Evolutionary conservation across 1,140 invertebrate species (phyloP).

Genomic region (Ceratoteleas bidentatus): DNA sequence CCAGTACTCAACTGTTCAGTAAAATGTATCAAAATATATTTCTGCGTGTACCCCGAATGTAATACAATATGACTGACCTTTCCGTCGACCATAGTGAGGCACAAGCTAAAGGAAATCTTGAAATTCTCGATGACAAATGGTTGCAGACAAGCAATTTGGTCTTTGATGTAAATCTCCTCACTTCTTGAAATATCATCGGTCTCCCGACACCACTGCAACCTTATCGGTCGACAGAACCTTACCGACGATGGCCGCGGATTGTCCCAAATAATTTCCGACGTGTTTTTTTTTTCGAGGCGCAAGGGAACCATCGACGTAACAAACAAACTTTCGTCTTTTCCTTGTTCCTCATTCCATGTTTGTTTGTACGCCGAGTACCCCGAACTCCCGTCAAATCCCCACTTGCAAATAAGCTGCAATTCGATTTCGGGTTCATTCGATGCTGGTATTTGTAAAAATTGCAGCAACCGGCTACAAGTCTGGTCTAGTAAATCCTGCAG

Average conservation of each 20-base stretch:
- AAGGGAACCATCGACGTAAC: background rate
- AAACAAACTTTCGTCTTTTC: background rate
- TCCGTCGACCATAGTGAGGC: background rate
- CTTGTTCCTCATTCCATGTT: background rate
- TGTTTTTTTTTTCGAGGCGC: background rate
- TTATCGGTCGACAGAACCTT: background rate
- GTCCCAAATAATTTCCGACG: background rate
- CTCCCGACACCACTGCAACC: background rate
- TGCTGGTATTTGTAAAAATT: too few species aligned
- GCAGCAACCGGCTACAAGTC: too few species aligned
- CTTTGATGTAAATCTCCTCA: background rate
- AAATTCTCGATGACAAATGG: background rate
- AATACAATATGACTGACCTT: background rate
- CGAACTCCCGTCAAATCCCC: background rate
- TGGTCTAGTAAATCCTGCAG: too few species aligned
- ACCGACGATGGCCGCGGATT: background rate
- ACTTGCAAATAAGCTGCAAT: background rate
- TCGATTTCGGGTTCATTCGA: too few species aligned
- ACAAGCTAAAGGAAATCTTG: background rate
- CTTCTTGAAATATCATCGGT: background rate
- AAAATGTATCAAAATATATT: too few species aligned
- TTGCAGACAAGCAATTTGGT: background rate
- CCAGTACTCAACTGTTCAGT: too few species aligned
- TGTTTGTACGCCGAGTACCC: constrained; percentile 4
- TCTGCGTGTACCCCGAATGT: too few species aligned